Evolutionary conservation across 2,888 invertebrate genomes (phyloP), one percentile per base, ranked within the genome.

Genomic region (Troides helena): DNA sequence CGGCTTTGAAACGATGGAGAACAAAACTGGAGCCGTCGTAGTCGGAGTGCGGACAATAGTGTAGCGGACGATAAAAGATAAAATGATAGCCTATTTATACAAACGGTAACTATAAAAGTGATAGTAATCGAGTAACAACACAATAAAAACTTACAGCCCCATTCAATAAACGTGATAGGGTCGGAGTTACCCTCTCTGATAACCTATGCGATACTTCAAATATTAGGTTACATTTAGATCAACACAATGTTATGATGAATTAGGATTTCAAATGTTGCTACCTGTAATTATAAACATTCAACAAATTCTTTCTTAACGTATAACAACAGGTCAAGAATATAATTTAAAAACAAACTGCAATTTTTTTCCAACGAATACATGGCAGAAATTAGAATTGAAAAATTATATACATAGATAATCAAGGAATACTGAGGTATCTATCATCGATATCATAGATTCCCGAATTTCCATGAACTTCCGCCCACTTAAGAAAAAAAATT

Each of bases 91-190:
- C 81, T 78, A 84, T 86, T 85, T 83, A 81, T 79, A 80, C 81
- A 74, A 81, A 79, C 76, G 77, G 79, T 81, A 78, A 82, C 83
- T 83, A 82, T 80, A 78, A 78, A 77, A 69, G 77, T 77, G 83
- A 85, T 86, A 83, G 78, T 78, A 76, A 87, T 87, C 84, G 75
- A 81, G 77, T 73, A 80, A 78, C 76, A 77, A 78, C 74, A 80
- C 83, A 85, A 67, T 86, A 85, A 87, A 86, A 87, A 83, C 81
- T 80, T 81, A 86, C 81, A 80, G 73, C 81, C 75, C 79, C 76
- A 78, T 85, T 82, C 80, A 80, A 79, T 77, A 74, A 71, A 76
- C 72, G 72, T 80, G 82, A 82, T 85, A 81, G 76, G 79, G 78
- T 68, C 75, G 72, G 81, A 79, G 81, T 80, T 78, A 81, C 77